Conservation (phyloP, 2,797 vertebrate genomes). For the Liparis tanakae region DNA sequence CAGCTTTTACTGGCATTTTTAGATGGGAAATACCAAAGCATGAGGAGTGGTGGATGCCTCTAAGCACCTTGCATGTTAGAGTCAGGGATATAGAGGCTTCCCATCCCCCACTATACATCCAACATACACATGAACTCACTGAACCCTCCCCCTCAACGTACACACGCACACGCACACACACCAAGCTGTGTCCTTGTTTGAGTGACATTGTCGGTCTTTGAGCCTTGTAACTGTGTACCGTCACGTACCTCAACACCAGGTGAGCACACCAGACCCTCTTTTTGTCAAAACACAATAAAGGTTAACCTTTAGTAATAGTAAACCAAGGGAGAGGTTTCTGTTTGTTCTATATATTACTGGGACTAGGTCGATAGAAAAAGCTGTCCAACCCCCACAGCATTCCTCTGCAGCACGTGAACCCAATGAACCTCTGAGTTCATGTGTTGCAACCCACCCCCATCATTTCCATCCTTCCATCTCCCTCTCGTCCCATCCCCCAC, state of each 20-base stretch:
- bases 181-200: conserved; percentile 38
- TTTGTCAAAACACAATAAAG: conserved; percentile 45
- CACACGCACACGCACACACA: background rate
- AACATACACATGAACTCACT: conserved; percentile 69
- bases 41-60: conserved; percentile 30
- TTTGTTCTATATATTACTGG: conserved; percentile 40
- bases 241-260: conserved; percentile 36
- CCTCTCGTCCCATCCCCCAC: conserved; percentile 57
- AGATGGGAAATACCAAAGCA: conserved; percentile 31
- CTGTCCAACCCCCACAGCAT: conserved; percentile 62
- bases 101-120: conserved; percentile 71
- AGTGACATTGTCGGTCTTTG: conserved; percentile 40
- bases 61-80: conserved; percentile 40
- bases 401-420: conserved; percentile 72
- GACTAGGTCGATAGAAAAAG: conserved; percentile 51
- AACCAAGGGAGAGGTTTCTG: conserved; percentile 41
- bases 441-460: conserved; percentile 63
- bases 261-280: conserved; percentile 22
- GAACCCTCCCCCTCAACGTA: conserved; percentile 38
- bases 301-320: conserved; percentile 61
- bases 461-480: conserved; percentile 54
- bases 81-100: conserved; percentile 28
- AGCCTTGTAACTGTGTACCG: background rate
- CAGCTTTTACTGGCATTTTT: conserved; percentile 51
- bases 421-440: conserved; percentile 72